Evolutionary conservation across 2,888 invertebrate species (phyloP), one percentile per base, ranked within the genome.

Genomic region (Eristalis tenax): DNA sequence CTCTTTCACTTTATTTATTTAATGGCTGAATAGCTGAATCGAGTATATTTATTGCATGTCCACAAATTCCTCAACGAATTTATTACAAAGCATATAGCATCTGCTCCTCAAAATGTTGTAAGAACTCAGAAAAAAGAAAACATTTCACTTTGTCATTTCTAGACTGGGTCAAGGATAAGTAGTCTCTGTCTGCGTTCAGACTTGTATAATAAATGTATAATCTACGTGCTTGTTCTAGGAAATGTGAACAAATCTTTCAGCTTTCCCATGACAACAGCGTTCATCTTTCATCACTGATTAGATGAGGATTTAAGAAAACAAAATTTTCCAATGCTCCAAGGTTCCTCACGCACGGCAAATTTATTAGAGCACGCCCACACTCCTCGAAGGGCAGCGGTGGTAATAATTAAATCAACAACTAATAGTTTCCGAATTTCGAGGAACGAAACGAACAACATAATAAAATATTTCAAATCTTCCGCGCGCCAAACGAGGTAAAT

Each of bases 401-500:
- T 3, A 50, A 50, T 50, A 50, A 50, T 50, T 18, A 50, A 50
- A 8, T 18, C 50, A 50, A 50, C 50, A 50, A 18, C 18, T 18
- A 50, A 50, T 50, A 18, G n/a, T 50, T 18, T 50, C 18, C 18
- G 50, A 50, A 59, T 26, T 59, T 59, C 13, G 11, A 11, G 26
- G 11, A 28, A 10, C 5, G 15, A 15, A 69, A 50, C 63, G 6
- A 71, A 77, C 8, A 63, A 63, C 40, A 64, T 22, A 61, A 63
- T 56, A 59, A 38, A 57, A 68, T 50, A 61, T 75, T 61, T 76
- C 26, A 13, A 59, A 26, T 28, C 59, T 59, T 28, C 23, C 15
- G 23, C 26, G 26, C 15, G 56, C 18, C 61, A 18, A 85, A 74
- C 73, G 83, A 83, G 82, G 86, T 83, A 83, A 86, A 83, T 86